Percentiles rank a stretch among this genome's conserved stretches.
These are phyloP conservation scores for Heptranchias perlo DNA, from an alignment of 2,113 vertebrate species.

Conservation along the genomic window DNA sequence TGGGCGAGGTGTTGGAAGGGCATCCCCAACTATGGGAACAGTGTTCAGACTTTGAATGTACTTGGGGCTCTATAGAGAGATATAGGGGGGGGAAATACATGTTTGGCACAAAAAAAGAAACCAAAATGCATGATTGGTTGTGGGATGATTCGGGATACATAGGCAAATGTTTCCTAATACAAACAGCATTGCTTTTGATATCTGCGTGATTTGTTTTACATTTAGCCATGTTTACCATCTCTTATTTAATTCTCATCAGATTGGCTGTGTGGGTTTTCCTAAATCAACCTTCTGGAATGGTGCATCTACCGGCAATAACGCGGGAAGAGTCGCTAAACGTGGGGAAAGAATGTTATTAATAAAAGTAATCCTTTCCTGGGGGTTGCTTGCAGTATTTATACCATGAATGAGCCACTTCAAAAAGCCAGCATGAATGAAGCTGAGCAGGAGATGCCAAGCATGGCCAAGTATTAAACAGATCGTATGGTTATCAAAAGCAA, in stretches of 20 bases:
- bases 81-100: background rate
- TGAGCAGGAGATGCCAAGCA: background rate
- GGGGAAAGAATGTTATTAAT: background rate
- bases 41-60: background rate
- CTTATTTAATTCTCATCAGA: background rate
- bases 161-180: background rate
- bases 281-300: background rate
- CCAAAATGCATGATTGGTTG: background rate
- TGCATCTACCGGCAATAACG: background rate
- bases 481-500: background rate
- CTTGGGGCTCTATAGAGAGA: background rate
- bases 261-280: background rate
- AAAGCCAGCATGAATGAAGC: background rate
- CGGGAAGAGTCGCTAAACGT: background rate
- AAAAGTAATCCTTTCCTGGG: background rate
- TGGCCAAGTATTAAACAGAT: background rate
- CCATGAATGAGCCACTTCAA: background rate
- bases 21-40: background rate
- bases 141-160: background rate
- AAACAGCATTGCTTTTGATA: background rate
- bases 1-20: background rate
- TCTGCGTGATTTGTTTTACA: background rate
- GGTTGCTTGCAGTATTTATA: background rate
- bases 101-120: background rate
- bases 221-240: background rate